A percentile compares a stretch with the other conserved stretches of the same genome.
phyloP scores from a whole-genome alignment of 2,113 vertebrate genomes.

The Orientallactaga bullata region DNA sequence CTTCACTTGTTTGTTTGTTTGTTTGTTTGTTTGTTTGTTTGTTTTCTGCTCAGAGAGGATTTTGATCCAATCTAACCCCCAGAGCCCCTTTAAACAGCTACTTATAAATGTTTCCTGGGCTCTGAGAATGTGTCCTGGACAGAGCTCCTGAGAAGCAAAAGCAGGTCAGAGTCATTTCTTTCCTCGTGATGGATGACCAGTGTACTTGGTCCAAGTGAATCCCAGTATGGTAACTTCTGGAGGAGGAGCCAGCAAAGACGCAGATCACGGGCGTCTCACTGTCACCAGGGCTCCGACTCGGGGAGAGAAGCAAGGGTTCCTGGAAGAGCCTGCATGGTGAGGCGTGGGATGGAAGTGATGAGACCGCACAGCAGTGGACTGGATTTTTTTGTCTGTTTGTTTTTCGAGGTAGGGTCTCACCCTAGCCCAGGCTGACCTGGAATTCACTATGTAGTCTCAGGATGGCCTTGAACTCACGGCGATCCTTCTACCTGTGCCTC shows the following conservation, averaged over 20 bases:
- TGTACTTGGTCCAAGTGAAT: background rate
- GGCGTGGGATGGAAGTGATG: accelerated
- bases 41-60: background rate
- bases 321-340: no score
- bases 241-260: background rate
- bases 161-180: background rate
- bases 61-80: accelerated
- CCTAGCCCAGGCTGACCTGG: no score
- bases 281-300: background rate
- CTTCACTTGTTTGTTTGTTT: background rate
- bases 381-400: no score
- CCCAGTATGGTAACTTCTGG: background rate
- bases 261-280: accelerated
- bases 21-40: no score
- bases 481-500: no score
- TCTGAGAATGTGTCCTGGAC: background rate
- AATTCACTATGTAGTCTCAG: no score
- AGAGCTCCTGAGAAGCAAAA: background rate
- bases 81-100: background rate
- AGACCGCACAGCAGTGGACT: no score
- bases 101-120: background rate
- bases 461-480: no score
- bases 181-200: background rate
- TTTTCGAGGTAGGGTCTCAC: no score
- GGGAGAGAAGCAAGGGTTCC: background rate